Evolutionary conservation across 2,888 invertebrate genomes (phyloP).

Genomic region (Microctonus aethiopoides): DNA sequence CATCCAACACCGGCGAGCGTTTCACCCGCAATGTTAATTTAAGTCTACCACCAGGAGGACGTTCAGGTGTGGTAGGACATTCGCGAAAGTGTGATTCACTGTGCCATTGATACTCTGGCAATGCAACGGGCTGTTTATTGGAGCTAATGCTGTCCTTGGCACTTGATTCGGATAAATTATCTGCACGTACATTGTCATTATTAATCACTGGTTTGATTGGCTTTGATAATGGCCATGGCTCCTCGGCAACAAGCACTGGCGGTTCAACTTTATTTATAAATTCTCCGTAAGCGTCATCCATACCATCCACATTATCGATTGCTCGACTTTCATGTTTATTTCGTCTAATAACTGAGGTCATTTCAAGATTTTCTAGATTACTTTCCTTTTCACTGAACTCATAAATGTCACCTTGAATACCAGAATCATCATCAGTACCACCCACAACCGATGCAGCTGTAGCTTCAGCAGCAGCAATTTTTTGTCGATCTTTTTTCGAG

Average conservation of each 20-base stretch:
- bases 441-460: conserved; percentile 47
- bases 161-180: conserved; percentile 36
- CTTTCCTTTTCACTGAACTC: conserved; percentile 69
- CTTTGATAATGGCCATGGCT: conserved; percentile 52
- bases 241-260: conserved; percentile 53
- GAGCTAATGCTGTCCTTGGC: conserved; percentile 2
- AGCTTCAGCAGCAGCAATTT: conserved; percentile 14
- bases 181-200: conserved; percentile 21
- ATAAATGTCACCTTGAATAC: conserved; percentile 69
- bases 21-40: conserved; percentile 89
- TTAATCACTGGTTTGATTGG: conserved; percentile 12
- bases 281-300: conserved; percentile 48
- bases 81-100: conserved; percentile 42
- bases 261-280: conserved; percentile 53
- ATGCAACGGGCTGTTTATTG: conserved; percentile 14
- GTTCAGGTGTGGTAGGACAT: conserved; percentile 71
- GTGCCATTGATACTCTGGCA: conserved; percentile 50
- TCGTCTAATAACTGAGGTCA: conserved; percentile 57
- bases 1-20: conserved; percentile 86
- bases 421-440: conserved; percentile 64
- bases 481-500: conserved; percentile 52
- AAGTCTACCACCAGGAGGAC: conserved; percentile 71
- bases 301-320: conserved; percentile 47
- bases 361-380: conserved; percentile 57
- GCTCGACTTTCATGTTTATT: conserved; percentile 55